A percentile compares a stretch with the other conserved stretches of the same genome.
Evolutionary conservation across 2,797 vertebrate genomes (phyloP).

Genomic region (Sebastes aleutianus): DNA sequence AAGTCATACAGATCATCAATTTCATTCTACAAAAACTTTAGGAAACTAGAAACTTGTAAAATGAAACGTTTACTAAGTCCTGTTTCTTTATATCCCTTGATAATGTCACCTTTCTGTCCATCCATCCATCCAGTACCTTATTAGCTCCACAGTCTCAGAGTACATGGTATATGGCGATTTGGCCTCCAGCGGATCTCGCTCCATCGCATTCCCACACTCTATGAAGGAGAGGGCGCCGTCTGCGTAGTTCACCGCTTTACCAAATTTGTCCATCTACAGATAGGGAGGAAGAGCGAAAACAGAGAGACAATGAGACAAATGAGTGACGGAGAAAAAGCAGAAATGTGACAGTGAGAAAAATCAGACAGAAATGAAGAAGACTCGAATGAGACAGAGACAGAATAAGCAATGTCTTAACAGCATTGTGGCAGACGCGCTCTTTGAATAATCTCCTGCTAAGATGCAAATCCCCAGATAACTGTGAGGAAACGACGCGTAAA

Average conservation of each 20-base stretch:
- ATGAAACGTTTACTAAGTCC: not conserved
- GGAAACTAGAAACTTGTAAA: not conserved
- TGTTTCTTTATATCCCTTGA: not conserved
- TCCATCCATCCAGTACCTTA: constrained; percentile 84
- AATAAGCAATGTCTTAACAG: constrained; percentile 15
- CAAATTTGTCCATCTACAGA: constrained; percentile 93
- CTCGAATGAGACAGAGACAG: not conserved
- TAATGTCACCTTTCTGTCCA: not conserved
- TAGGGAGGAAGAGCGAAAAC: not conserved
- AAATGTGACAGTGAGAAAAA: not conserved
- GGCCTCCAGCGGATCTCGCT: constrained; percentile 95
- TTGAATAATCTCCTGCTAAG: constrained; percentile 59
- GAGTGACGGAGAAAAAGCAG: not conserved
- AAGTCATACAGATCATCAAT: not conserved
- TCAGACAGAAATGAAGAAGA: not conserved
- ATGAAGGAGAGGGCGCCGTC: constrained; percentile 98
- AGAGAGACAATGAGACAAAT: not conserved
- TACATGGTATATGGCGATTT: constrained; percentile 99
- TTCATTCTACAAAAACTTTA: not conserved
- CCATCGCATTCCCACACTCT: constrained; percentile 97
- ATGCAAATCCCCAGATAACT: constrained; percentile 64
- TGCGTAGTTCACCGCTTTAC: constrained; percentile 97
- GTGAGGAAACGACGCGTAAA: constrained; percentile 54
- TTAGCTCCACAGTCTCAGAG: constrained; percentile 98
- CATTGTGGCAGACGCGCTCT: constrained; percentile 25